A percentile compares a stretch with the other conserved stretches of the same genome.
These are phyloP conservation scores for Morpho deidamia DNA, from an alignment of 2,888 invertebrate genomes.

Conservation along the genomic window DNA sequence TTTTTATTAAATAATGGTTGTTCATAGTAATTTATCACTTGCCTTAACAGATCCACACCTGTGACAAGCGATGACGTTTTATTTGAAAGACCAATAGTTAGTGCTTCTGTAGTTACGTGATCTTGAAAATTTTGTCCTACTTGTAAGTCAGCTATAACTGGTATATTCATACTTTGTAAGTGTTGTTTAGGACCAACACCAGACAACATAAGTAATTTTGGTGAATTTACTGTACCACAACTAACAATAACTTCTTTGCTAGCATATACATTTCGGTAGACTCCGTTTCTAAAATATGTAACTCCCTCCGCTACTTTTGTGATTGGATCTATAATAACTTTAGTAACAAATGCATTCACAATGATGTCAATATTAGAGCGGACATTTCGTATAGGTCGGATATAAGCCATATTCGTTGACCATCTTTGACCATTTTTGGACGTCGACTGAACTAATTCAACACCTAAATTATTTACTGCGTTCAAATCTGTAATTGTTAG, in stretches of 20 bases:
- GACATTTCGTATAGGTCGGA: slow-evolving; percentile 79
- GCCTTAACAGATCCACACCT: slow-evolving; percentile 51
- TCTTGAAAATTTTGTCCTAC: slow-evolving; percentile 88
- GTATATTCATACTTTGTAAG: slow-evolving; percentile 66
- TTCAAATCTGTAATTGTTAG: slow-evolving; percentile 79
- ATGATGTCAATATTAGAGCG: slow-evolving; percentile 71
- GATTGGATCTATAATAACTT: slow-evolving; percentile 78
- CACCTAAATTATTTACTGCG: slow-evolving; percentile 77
- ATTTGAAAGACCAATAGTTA: slow-evolving; percentile 66
- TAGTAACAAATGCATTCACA: slow-evolving; percentile 73
- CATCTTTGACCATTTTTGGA: slow-evolving; percentile 77
- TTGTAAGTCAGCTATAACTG: slow-evolving; percentile 79
- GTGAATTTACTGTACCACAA: slow-evolving; percentile 79
- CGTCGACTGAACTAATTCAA: slow-evolving; percentile 80
- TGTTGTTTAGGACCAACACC: slow-evolving; percentile 81
- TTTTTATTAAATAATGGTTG: slow-evolving; percentile 46
- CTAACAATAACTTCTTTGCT: slow-evolving; percentile 81
- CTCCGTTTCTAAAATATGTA: slow-evolving; percentile 56
- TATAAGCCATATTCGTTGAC: slow-evolving; percentile 81
- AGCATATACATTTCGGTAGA: slow-evolving; percentile 61
- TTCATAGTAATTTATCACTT: slow-evolving; percentile 60
- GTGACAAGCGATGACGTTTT: slow-evolving; percentile 69
- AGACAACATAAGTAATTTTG: slow-evolving; percentile 81
- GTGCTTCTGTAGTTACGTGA: slow-evolving; percentile 82
- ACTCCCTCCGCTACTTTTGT: slow-evolving; percentile 67